Evolutionary conservation across 2,888 invertebrate species (phyloP).

Genomic region (Leuctra nigra): DNA sequence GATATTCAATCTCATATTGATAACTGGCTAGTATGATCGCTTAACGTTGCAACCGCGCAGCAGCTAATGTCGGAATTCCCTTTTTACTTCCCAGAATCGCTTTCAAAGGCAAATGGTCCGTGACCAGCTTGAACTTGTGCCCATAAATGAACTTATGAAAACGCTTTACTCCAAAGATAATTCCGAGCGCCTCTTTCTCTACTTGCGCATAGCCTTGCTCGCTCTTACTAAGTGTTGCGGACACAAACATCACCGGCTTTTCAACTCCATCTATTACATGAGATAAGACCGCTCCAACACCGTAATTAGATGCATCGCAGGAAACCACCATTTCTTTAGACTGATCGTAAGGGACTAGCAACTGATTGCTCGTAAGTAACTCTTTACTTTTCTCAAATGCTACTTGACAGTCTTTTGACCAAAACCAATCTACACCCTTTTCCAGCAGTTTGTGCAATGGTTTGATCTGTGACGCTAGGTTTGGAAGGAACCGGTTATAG

Average conservation of each 20-base stretch:
- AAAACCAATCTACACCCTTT: slow-evolving; percentile 11
- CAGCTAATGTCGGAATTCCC: slow-evolving; percentile 30
- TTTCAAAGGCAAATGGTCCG: slow-evolving; percentile 28
- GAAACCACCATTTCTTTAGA: slow-evolving; percentile 19
- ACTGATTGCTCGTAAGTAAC: background rate
- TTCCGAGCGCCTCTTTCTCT: slow-evolving; percentile 16
- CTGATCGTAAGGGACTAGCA: slow-evolving; percentile 24
- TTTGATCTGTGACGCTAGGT: slow-evolving; percentile 11
- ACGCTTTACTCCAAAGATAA: slow-evolving; percentile 20
- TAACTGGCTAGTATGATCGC: slow-evolving; percentile 30
- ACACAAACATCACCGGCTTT: slow-evolving; percentile 14
- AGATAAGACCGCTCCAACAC: slow-evolving; percentile 26
- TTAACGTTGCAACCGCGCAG: slow-evolving; percentile 30
- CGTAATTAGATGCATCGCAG: slow-evolving; percentile 25
- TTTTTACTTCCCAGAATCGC: slow-evolving; percentile 30
- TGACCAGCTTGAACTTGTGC: slow-evolving; percentile 27
- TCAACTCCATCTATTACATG: slow-evolving; percentile 15
- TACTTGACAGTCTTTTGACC: background rate
- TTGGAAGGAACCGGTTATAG: slow-evolving; percentile 21
- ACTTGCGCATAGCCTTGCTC: slow-evolving; percentile 20
- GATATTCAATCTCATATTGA: slow-evolving; percentile 26
- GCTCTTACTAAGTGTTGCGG: slow-evolving; percentile 11
- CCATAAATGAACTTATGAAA: slow-evolving; percentile 32
- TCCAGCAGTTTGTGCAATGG: slow-evolving; percentile 7
- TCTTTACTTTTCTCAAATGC: slow-evolving; percentile 13